Evolutionary conservation across 1,140 invertebrate species (phyloP).

Genomic region (Cotesia chilonis): DNA sequence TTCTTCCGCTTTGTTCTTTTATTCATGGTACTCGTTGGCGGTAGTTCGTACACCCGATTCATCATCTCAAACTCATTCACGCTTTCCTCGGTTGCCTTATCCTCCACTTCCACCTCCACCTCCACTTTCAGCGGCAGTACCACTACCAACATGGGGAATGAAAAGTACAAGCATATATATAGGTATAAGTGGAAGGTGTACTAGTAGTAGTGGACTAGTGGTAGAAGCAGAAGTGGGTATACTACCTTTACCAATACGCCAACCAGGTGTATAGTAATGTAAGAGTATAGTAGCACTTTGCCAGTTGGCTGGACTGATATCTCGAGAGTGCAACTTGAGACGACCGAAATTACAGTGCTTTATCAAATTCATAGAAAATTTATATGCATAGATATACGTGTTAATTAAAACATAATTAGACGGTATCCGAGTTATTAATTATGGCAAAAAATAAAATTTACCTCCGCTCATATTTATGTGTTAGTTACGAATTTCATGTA

Average conservation of each 20-base stretch:
- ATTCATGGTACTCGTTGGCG: background rate
- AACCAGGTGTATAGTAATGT: background rate
- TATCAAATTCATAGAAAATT: constrained; percentile 36
- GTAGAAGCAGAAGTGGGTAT: too few species aligned
- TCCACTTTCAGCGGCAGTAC: too few species aligned
- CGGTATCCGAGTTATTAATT: constrained; percentile 10
- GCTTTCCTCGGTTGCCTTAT: constrained; percentile 16
- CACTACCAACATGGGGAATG: background rate
- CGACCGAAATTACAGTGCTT: constrained; percentile 32
- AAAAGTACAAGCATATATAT: too few species aligned
- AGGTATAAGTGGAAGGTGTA: too few species aligned
- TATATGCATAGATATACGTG: constrained; percentile 35
- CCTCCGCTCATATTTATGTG: background rate
- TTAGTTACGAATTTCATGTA: background rate
- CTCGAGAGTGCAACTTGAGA: constrained; percentile 23
- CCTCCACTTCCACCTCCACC: background rate
- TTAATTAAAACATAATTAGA: constrained; percentile 36
- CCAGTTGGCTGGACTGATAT: constrained; percentile 8
- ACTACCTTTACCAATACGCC: background rate
- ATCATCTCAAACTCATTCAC: constrained; percentile 37
- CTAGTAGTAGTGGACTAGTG: too few species aligned
- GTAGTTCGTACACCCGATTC: constrained; percentile 27
- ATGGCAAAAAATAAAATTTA: background rate
- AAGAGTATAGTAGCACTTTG: constrained; percentile 9
- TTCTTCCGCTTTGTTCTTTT: background rate